Percentiles rank a stretch among this genome's conserved stretches.
These are phyloP conservation scores for Cryptocephalus moraei DNA, from an alignment of 2,888 invertebrate genomes.

Conservation along the genomic window DNA sequence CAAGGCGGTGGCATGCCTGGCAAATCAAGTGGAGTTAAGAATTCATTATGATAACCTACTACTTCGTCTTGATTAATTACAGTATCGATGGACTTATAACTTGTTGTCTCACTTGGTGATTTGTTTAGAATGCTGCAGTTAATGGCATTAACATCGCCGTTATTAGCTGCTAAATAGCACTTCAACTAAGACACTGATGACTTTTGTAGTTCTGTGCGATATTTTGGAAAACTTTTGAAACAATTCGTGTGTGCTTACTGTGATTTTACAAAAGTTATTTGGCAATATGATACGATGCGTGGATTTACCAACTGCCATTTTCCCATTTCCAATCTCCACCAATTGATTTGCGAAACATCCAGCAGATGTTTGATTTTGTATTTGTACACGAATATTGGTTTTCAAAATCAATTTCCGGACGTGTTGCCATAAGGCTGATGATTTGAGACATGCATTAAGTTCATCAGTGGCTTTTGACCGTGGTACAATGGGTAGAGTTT, in stretches of 20 bases:
- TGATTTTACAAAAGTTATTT: slow-evolving; percentile 25
- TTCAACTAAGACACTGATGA: too few relatives aligned
- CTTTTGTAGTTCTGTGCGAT: not conserved
- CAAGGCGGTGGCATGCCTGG: not conserved
- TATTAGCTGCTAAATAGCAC: not conserved
- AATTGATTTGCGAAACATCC: too few relatives aligned
- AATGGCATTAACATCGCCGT: not conserved
- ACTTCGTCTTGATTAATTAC: not conserved
- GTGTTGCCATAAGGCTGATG: too few relatives aligned
- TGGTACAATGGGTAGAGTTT: too few relatives aligned
- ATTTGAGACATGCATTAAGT: too few relatives aligned
- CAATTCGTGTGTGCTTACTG: slow-evolving; percentile 12
- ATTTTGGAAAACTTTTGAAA: not conserved
- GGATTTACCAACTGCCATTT: slow-evolving; percentile 21
- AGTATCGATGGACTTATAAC: too few relatives aligned
- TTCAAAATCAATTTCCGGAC: too few relatives aligned
- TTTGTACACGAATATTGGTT: too few relatives aligned
- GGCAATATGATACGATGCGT: slow-evolving; percentile 28
- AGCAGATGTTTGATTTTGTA: too few relatives aligned
- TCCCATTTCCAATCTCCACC: slow-evolving; percentile 29
- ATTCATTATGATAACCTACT: not conserved
- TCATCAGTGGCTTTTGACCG: too few relatives aligned
- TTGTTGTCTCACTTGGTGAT: too few relatives aligned
- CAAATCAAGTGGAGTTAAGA: not conserved
- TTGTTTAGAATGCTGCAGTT: not conserved